phyloP scores from a whole-genome alignment of 2,888 invertebrate species.

The Boloria selene region DNA sequence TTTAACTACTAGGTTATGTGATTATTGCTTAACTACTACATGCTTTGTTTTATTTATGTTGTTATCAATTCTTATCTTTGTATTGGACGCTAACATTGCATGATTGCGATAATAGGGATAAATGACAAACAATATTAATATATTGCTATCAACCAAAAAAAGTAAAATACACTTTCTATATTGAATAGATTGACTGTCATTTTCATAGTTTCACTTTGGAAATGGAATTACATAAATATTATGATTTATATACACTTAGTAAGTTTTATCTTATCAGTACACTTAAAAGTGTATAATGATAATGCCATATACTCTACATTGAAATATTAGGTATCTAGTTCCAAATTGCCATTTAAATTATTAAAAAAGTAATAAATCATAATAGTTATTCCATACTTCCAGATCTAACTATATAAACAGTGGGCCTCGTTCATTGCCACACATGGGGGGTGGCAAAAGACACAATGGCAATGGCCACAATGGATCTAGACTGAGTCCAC shows the following conservation, averaged over 20 bases:
- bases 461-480: slow-evolving; percentile 55
- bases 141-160: neutral
- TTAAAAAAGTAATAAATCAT: neutral
- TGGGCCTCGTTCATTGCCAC: slow-evolving; percentile 71
- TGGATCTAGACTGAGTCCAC: slow-evolving; percentile 67
- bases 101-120: slow-evolving; percentile 2
- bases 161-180: neutral
- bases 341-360: too few relatives aligned
- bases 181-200: too few relatives aligned
- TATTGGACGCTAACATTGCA: slow-evolving; percentile 23
- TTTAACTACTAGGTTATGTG: neutral
- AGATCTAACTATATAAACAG: slow-evolving; percentile 74
- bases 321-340: too few relatives aligned
- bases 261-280: too few relatives aligned
- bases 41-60: slow-evolving; percentile 33
- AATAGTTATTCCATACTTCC: slow-evolving; percentile 41
- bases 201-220: too few relatives aligned
- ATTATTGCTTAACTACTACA: slow-evolving; percentile 20
- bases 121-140: slow-evolving; percentile 5
- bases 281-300: too few relatives aligned
- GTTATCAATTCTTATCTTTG: slow-evolving; percentile 31
- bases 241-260: too few relatives aligned
- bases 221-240: too few relatives aligned
- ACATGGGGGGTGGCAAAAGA: slow-evolving; percentile 68
- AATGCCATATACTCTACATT: too few relatives aligned